These are phyloP conservation scores for Cataglyphis albicans DNA, from an alignment of 2,888 invertebrate species.

Conservation along the genomic window DNA sequence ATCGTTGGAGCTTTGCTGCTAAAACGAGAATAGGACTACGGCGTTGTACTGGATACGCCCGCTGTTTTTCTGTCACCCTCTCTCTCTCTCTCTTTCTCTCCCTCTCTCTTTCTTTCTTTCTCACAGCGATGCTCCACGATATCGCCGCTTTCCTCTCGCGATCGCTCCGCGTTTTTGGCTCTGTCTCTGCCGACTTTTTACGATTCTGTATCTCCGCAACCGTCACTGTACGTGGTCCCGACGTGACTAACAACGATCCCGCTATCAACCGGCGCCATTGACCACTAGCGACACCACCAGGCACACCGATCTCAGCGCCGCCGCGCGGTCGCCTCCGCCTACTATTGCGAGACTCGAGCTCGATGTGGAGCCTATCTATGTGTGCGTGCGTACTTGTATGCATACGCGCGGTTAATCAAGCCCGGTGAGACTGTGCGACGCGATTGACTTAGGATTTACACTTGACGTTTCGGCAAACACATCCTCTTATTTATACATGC, in stretches of 20 bases:
- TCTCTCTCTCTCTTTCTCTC: background rate
- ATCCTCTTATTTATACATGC: background rate
- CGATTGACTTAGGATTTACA: background rate
- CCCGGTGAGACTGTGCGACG: background rate
- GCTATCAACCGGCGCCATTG: constrained; percentile 72
- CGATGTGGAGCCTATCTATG: constrained; percentile 42
- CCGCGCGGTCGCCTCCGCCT: constrained; percentile 49
- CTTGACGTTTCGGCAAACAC: background rate
- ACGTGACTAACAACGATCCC: constrained; percentile 77
- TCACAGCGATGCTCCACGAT: constrained; percentile 12
- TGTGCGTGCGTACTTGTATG: background rate
- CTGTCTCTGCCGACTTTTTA: constrained; percentile 49
- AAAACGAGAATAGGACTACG: constrained; percentile 53
- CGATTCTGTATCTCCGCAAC: constrained; percentile 62
- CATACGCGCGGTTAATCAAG: constrained; percentile 41
- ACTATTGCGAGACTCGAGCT: constrained; percentile 27
- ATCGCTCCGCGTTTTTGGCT: constrained; percentile 52
- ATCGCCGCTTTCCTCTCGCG: constrained; percentile 6
- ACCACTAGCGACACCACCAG: constrained; percentile 64
- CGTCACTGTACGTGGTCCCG: constrained; percentile 79
- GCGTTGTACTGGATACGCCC: constrained; percentile 53
- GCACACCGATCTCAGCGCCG: constrained; percentile 49
- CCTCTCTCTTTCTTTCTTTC: constrained; percentile 26
- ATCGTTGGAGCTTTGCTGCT: constrained; percentile 12
- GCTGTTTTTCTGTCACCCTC: constrained; percentile 20